Evolutionary conservation across 2,797 vertebrate species (phyloP).

Genomic region (Sebastes nivosus): DNA sequence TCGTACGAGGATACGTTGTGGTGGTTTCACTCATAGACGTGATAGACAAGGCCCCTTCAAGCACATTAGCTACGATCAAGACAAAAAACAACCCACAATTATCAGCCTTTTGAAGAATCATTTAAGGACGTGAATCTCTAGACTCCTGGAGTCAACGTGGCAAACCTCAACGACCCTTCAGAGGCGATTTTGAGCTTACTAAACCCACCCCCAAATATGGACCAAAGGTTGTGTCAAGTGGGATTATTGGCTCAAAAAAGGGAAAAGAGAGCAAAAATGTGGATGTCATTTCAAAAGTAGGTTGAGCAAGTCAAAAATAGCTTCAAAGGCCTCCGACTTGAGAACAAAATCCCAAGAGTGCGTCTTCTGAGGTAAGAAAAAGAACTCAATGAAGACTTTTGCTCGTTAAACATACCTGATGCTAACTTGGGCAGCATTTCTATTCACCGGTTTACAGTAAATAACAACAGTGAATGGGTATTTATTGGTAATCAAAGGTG

Average conservation of each 20-base stretch:
- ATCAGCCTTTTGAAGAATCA: background rate
- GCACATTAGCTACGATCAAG: background rate
- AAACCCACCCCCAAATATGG: slow-evolving; percentile 36
- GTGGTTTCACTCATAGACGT: too few relatives aligned
- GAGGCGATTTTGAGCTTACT: slow-evolving; percentile 15
- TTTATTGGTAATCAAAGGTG: background rate
- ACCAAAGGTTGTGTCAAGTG: slow-evolving; percentile 70
- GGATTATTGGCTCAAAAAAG: slow-evolving; percentile 62
- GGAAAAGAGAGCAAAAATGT: slow-evolving; percentile 67
- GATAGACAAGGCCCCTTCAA: too few relatives aligned
- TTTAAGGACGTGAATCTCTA: background rate
- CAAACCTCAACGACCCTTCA: slow-evolving; percentile 25
- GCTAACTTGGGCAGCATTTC: slow-evolving; percentile 5
- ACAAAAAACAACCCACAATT: background rate
- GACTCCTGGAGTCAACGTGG: background rate
- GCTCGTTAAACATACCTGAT: slow-evolving; percentile 38
- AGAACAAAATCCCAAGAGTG: slow-evolving; percentile 73
- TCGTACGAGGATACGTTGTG: too few relatives aligned
- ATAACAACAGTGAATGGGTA: background rate
- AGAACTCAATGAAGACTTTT: slow-evolving; percentile 30
- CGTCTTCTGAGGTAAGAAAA: slow-evolving; percentile 60
- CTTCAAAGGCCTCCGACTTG: slow-evolving; percentile 74
- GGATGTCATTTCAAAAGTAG: slow-evolving; percentile 78
- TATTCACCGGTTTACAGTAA: slow-evolving; percentile 20
- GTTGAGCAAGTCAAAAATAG: slow-evolving; percentile 79